Conservation (phyloP, 2,113 vertebrate genomes). For the Paracanthobrama guichenoti region DNA sequence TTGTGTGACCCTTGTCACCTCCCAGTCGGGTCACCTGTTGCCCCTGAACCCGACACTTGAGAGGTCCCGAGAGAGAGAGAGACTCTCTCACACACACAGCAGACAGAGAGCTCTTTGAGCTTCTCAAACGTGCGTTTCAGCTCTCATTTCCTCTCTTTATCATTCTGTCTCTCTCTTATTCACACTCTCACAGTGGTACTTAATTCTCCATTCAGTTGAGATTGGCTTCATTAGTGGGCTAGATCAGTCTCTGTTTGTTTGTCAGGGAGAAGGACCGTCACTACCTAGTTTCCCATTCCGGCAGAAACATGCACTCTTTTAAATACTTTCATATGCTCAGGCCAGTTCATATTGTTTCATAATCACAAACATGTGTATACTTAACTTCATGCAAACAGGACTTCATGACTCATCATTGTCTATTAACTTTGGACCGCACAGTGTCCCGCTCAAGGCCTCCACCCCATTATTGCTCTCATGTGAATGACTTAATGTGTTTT, state of each 20-base stretch:
- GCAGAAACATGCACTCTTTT: constrained; percentile 24
- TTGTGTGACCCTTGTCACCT: constrained; percentile 15
- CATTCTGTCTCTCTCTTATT: constrained; percentile 35
- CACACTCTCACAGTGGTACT: background rate
- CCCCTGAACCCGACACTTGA: constrained; percentile 33
- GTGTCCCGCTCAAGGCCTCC: constrained; percentile 25
- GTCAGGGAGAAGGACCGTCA: background rate
- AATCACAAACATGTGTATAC: background rate
- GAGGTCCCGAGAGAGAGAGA: constrained; percentile 30
- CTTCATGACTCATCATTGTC: constrained; percentile 52
- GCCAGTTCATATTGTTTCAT: constrained; percentile 18
- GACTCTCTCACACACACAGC: constrained; percentile 7
- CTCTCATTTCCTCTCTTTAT: constrained; percentile 59
- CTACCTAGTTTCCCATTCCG: background rate
- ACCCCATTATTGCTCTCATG: constrained; percentile 36
- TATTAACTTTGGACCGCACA: background rate
- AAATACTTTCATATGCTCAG: constrained; percentile 35
- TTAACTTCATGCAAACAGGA: background rate
- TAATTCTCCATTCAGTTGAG: constrained; percentile 18
- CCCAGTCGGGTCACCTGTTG: constrained; percentile 42
- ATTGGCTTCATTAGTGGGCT: background rate
- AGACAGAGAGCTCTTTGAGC: constrained; percentile 70
- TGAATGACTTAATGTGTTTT: constrained; percentile 31
- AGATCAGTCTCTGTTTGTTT: constrained; percentile 45
- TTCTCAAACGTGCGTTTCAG: constrained; percentile 56